Percentiles rank a stretch among this genome's conserved stretches.
These are phyloP conservation scores for Stegastes partitus DNA, from an alignment of 2,113 vertebrate species.

Conservation along the genomic window DNA sequence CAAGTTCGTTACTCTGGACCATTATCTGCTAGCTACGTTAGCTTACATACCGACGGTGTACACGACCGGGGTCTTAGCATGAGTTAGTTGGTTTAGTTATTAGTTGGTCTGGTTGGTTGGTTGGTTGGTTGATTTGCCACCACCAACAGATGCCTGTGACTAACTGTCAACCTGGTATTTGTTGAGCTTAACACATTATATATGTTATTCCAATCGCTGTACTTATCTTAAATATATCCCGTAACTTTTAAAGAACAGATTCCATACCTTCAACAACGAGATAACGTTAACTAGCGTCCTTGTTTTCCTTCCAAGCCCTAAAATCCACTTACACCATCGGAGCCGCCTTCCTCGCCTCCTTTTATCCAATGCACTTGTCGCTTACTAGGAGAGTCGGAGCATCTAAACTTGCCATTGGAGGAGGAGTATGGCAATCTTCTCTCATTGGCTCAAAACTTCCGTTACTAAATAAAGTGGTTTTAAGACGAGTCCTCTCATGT, in stretches of 20 bases:
- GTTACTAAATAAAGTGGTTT: conserved; percentile 83
- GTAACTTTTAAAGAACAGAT: conserved; percentile 65
- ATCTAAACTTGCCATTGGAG: conserved; percentile 72
- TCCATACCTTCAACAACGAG: conserved; percentile 78
- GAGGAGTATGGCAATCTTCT: conserved; percentile 74
- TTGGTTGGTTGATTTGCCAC: conserved; percentile 64
- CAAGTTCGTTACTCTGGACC: not conserved
- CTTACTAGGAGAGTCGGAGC: conserved; percentile 51
- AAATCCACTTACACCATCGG: conserved; percentile 82
- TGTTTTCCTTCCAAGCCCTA: conserved; percentile 85
- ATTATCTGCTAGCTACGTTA: not conserved
- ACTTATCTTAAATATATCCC: conserved; percentile 15
- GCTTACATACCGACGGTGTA: not conserved
- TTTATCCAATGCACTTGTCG: conserved; percentile 52
- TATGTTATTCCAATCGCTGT: not conserved
- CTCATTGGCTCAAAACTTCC: conserved; percentile 83
- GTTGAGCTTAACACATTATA: not conserved
- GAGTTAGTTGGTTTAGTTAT: conserved; percentile 74
- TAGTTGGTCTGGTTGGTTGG: conserved; percentile 63
- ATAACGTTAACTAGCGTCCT: conserved; percentile 80
- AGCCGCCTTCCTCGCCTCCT: conserved; percentile 62
- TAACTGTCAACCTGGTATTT: conserved; percentile 32
- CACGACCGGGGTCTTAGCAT: conserved; percentile 11
- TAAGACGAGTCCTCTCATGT: conserved; percentile 41
- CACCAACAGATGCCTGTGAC: conserved; percentile 53